A percentile compares a stretch with the other conserved stretches of the same genome.
phyloP scores from a whole-genome alignment of 2,797 vertebrate genomes.

The Aselliscus stoliczkanus region DNA sequence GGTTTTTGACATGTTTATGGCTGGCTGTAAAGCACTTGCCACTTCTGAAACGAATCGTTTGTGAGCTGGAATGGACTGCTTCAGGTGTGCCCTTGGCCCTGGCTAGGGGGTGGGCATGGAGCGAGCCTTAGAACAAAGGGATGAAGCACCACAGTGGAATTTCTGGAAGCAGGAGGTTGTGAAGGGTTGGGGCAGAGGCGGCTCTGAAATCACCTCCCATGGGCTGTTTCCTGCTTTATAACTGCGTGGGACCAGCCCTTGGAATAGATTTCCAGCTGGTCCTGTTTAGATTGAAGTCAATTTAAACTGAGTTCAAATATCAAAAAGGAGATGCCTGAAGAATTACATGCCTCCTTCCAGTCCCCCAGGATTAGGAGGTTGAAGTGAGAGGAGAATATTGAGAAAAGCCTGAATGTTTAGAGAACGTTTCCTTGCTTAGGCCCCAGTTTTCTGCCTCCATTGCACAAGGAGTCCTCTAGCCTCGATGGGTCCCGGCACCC shows the following conservation, averaged over 20 bases:
- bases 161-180: not conserved
- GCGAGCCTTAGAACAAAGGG: not conserved
- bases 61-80: not conserved
- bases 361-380: not conserved
- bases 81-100: not conserved
- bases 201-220: not conserved
- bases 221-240: not conserved
- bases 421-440: not conserved
- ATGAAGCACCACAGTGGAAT: not conserved
- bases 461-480: fast-evolving
- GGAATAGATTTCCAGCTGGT: constrained; percentile 53
- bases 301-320: not conserved
- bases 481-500: fast-evolving
- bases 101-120: fast-evolving
- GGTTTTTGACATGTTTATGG: no score
- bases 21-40: not conserved
- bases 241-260: constrained; percentile 27
- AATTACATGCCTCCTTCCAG: not conserved
- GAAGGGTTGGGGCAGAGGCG: not conserved
- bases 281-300: not conserved
- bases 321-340: not conserved
- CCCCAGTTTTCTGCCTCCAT: not conserved
- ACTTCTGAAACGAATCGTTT: not conserved
- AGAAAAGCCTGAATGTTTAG: not conserved
- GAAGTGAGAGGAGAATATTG: not conserved